Evolutionary conservation across 1,140 invertebrate genomes (phyloP).

Genomic region (Trichonephila inaurata): DNA sequence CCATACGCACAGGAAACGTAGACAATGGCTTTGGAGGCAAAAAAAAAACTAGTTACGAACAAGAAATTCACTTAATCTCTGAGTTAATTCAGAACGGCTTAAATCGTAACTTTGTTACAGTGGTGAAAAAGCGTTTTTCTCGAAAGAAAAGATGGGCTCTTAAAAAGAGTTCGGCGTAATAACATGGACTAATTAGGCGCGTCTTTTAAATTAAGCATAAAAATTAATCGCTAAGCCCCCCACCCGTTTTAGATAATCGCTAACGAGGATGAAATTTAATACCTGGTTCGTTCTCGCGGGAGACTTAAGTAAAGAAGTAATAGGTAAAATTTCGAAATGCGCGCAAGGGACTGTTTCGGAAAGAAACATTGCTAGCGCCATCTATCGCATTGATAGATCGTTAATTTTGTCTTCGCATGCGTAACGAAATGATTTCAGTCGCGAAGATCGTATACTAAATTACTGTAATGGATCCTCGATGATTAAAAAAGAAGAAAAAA

Average conservation of each 20-base stretch:
- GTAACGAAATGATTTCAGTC: not conserved
- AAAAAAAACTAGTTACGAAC: not conserved
- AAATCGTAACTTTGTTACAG: not conserved
- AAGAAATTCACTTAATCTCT: conserved; percentile 17
- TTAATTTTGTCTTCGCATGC: conserved; percentile 21
- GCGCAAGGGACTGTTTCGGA: not conserved
- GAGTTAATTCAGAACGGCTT: conserved; percentile 37
- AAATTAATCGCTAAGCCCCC: conserved; percentile 68
- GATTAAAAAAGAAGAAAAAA: not conserved
- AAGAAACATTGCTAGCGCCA: conserved; percentile 29
- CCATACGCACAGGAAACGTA: not conserved
- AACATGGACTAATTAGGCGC: conserved; percentile 63
- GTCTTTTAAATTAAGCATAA: conserved; percentile 73
- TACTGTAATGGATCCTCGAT: too few species aligned
- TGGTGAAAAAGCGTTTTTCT: not conserved
- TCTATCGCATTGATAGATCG: conserved; percentile 51
- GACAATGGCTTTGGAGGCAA: not conserved
- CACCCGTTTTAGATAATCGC: conserved; percentile 67
- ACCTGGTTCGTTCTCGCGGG: conserved; percentile 23
- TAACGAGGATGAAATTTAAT: conserved; percentile 74
- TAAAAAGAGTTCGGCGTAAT: not conserved
- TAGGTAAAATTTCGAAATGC: conserved; percentile 28
- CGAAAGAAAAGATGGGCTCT: not conserved
- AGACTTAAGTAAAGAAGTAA: conserved; percentile 22
- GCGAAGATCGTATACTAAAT: too few species aligned